Base-by-base conservation (phyloP, 2,797 vertebrate genomes). In the Falco concolor region DNA sequence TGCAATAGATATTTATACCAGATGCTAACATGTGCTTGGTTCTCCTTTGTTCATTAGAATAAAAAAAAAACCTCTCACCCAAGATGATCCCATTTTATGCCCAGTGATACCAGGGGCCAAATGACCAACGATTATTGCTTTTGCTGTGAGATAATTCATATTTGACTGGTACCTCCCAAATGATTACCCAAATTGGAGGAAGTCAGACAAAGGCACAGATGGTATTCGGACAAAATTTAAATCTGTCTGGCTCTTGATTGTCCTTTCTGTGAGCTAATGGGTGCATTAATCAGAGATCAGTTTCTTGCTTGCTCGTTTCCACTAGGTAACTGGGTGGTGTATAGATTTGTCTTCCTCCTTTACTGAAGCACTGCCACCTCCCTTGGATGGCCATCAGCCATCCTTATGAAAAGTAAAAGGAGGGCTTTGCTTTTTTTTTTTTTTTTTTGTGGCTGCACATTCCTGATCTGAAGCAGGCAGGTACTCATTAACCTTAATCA, bases 111-210 rank as follows among this genome's bases (percentile, higher is more conserved):
- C 44, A 45, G 52, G 23, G 64, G 28, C 59, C 60, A 38, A 44
- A 23, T 0, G 21, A 18, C 13, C 21, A 82, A 3, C 8, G 3
- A 0, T 6, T 0, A 0, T 3, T 22, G n/a, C 32, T 34, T 15
- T 10, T 8, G 2, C 40, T 27, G 34, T 7, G 27, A 53, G 86
- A 68, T 80, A 32, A 27, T 36, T 73, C 28, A 3, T 4, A 4
- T 45, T 69, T 14, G 64, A 44, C 59, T 53, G 84, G 60, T 36
- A 64, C 36, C 81, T 82, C 74, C 90, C 59, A 27, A 25, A 13
- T 1, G 23, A 18, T 91, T 23, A 13, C 24, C 42, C 8, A n/a
- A 32, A 24, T 36, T 6, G 27, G 68, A 72, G 76, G 63, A 65
- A 76, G 38, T 30, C 47, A 13, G 73, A 70, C 84, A 50, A 50